These are phyloP conservation scores for Danio rerio DNA, from an alignment of 2,113 vertebrate genomes.

Conservation along the genomic window DNA sequence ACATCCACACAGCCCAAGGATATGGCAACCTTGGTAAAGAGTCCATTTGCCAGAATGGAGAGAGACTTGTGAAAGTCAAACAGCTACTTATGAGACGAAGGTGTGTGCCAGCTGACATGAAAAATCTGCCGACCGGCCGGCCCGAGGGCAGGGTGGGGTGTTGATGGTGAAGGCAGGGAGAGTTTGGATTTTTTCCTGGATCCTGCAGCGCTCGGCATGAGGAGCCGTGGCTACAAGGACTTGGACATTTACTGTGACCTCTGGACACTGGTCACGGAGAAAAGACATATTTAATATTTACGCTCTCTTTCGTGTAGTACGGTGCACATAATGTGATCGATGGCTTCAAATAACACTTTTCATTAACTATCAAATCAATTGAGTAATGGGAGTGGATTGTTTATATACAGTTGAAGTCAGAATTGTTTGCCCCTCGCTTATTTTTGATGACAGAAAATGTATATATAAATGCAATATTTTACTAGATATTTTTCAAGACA, in stretches of 20 bases:
- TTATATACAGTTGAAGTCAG: too few species aligned
- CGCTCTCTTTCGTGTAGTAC: not conserved
- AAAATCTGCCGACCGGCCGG: slow-evolving; percentile 79
- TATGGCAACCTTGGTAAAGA: slow-evolving; percentile 78
- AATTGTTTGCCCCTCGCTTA: too few species aligned
- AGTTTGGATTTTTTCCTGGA: slow-evolving; percentile 74
- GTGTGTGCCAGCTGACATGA: slow-evolving; percentile 79
- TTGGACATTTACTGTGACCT: slow-evolving; percentile 73
- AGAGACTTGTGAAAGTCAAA: slow-evolving; percentile 84
- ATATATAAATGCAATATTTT: too few species aligned
- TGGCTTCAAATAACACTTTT: too few species aligned
- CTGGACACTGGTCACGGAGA: slow-evolving; percentile 67
- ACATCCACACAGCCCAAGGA: slow-evolving; percentile 78
- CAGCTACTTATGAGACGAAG: slow-evolving; percentile 80
- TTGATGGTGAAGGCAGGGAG: slow-evolving; percentile 71
- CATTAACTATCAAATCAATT: too few species aligned
- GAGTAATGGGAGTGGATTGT: too few species aligned
- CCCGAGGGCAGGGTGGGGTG: slow-evolving; percentile 73
- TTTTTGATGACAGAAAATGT: too few species aligned
- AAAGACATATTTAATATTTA: slow-evolving; percentile 41
- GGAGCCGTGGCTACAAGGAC: slow-evolving; percentile 66
- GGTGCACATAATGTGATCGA: not conserved
- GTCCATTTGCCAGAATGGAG: slow-evolving; percentile 68
- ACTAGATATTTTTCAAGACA: too few species aligned
- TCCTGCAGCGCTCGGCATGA: slow-evolving; percentile 70